Percentiles rank a stretch among this genome's conserved stretches.
Evolutionary conservation across 2,797 vertebrate species (phyloP).

Genomic region (Sphenodon punctatus): DNA sequence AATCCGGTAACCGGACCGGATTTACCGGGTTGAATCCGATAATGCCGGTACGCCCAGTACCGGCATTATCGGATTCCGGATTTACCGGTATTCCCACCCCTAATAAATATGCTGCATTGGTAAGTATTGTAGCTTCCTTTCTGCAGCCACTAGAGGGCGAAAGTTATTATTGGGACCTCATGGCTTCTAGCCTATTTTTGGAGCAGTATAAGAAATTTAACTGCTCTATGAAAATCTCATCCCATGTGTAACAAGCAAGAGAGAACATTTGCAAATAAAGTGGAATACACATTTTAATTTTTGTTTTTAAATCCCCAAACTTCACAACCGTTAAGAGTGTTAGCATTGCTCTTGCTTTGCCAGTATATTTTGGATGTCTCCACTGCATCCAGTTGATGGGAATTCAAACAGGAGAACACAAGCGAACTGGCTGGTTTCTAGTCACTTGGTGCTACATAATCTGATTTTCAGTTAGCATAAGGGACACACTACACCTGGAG

Average conservation of each 20-base stretch:
- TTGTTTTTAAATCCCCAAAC: slow-evolving; percentile 26
- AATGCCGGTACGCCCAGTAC: no score
- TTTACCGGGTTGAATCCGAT: no score
- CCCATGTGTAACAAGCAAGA: background rate
- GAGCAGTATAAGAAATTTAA: slow-evolving; percentile 20
- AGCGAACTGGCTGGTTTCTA: slow-evolving; percentile 54
- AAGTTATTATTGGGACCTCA: slow-evolving; percentile 4
- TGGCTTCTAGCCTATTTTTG: background rate
- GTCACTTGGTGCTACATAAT: no score
- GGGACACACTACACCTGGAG: no score
- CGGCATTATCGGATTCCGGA: no score
- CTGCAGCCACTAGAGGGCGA: slow-evolving; percentile 63
- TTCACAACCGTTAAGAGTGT: slow-evolving; percentile 50
- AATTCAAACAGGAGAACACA: slow-evolving; percentile 60
- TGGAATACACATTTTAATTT: slow-evolving; percentile 3
- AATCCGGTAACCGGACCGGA: no score
- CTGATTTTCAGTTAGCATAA: no score
- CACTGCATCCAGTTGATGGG: slow-evolving; percentile 25
- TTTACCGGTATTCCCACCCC: no score
- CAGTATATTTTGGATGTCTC: slow-evolving; percentile 47
- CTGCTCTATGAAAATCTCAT: background rate
- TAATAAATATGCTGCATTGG: no score
- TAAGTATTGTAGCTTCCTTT: background rate
- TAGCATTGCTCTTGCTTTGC: slow-evolving; percentile 45
- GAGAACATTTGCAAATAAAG: slow-evolving; percentile 13